Percentiles rank a stretch among this genome's conserved stretches.
These are phyloP conservation scores for Bruchidius siliquastri DNA, from an alignment of 2,888 invertebrate genomes.

Conservation along the genomic window DNA sequence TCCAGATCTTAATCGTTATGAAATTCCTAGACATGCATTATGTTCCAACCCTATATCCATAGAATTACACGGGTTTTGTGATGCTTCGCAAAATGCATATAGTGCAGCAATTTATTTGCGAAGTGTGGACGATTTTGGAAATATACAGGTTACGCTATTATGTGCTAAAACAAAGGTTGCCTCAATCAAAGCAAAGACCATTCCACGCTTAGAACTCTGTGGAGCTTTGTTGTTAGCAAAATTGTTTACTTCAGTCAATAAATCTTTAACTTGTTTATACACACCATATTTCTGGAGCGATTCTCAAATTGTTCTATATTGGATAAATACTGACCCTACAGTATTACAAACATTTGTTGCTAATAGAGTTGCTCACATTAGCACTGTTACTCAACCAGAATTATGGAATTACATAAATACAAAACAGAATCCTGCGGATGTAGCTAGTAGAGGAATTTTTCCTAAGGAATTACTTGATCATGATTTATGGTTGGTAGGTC, in stretches of 20 bases:
- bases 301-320: constrained; percentile 19
- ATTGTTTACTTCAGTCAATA: too few species aligned
- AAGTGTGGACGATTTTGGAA: constrained; percentile 2
- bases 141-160: constrained; percentile 8
- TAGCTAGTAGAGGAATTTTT: too few species aligned
- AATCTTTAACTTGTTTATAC: too few species aligned
- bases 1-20: too few species aligned
- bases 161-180: constrained; percentile 15
- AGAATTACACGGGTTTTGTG: constrained; percentile 21
- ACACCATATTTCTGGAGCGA: constrained; percentile 20
- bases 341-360: constrained; percentile 26
- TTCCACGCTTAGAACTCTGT: constrained; percentile 16
- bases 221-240: constrained; percentile 1
- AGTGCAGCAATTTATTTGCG: constrained; percentile 14
- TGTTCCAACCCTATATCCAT: too few species aligned
- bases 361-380: constrained; percentile 32
- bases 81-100: constrained; percentile 12
- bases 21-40: too few species aligned
- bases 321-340: constrained; percentile 15
- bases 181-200: constrained; percentile 17
- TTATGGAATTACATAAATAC: too few species aligned
- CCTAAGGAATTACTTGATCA: too few species aligned
- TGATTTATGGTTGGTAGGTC: too few species aligned
- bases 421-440: constrained; percentile 32
- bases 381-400: constrained; percentile 12